Conservation (phyloP, 1,140 invertebrate species). For the Papilio polytes region DNA sequence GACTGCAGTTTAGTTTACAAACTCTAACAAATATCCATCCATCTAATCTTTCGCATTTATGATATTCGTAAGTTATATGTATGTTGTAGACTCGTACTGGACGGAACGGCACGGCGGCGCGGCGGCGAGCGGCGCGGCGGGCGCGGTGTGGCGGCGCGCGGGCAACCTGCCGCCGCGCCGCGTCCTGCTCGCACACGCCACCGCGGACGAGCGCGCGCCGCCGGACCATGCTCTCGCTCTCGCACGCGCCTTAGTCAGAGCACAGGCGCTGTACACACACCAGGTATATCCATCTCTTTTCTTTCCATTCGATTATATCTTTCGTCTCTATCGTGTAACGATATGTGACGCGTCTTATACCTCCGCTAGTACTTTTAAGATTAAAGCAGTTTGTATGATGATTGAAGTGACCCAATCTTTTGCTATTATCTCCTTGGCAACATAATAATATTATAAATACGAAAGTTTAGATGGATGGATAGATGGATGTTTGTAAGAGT, state of each 20-base stretch:
- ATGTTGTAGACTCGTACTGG: slow-evolving; percentile 90
- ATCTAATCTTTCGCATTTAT: no score
- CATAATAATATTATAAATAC: no score
- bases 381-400: no score
- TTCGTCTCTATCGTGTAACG: background rate
- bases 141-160: slow-evolving; percentile 89
- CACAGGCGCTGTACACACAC: slow-evolving; percentile 90
- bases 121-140: slow-evolving; percentile 88
- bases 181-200: slow-evolving; percentile 90
- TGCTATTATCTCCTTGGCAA: no score
- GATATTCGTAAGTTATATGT: background rate
- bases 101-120: slow-evolving; percentile 91
- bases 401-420: no score
- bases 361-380: no score
- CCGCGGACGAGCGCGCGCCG: slow-evolving; percentile 92
- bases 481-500: no score
- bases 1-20: no score
- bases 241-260: slow-evolving; percentile 89
- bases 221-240: slow-evolving; percentile 93
- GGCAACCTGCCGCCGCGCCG: slow-evolving; percentile 85
- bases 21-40: no score
- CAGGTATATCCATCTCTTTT: slow-evolving; percentile 84
- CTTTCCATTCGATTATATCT: background rate
- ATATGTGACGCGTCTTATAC: background rate
- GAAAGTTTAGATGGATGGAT: no score